Conservation (phyloP, 2,888 invertebrate genomes). For the Erynnis tages region DNA sequence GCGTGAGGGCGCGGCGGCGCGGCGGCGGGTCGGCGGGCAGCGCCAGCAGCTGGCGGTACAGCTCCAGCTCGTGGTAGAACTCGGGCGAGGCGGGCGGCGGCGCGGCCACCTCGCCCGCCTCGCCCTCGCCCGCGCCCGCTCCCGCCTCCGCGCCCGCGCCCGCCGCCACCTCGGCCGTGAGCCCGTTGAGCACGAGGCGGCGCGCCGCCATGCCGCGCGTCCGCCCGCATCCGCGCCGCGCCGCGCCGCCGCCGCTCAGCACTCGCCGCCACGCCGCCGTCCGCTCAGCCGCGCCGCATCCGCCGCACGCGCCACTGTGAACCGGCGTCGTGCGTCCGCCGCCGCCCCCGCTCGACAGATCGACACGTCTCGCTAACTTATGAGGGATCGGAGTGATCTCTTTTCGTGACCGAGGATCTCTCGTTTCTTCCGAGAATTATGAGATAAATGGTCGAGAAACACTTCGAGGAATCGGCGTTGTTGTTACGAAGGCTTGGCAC, state of each 20-base stretch:
- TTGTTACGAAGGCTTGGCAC: no score
- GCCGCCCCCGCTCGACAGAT: constrained; percentile 3
- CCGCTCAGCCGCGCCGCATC: not conserved
- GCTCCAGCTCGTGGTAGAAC: constrained; percentile 73
- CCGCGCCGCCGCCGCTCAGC: constrained; percentile 83
- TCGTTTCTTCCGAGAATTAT: no score
- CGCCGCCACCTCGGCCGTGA: constrained; percentile 65
- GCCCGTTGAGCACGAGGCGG: constrained; percentile 78
- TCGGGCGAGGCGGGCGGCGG: constrained; percentile 47
- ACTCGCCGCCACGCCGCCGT: constrained; percentile 44
- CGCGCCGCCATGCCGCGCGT: constrained; percentile 90
- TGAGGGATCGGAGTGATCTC: constrained; percentile 17
- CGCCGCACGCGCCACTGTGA: not conserved
- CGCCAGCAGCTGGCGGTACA: constrained; percentile 68
- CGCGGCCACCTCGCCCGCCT: constrained; percentile 15
- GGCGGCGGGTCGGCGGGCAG: constrained; percentile 39
- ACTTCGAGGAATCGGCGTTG: no score
- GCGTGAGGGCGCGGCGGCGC: constrained; percentile 30
- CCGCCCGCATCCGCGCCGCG: constrained; percentile 85
- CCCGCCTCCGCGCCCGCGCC: constrained; percentile 33
- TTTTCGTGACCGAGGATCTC: constrained; percentile 14
- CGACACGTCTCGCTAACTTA: constrained; percentile 20
- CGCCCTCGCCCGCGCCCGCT: constrained; percentile 28
- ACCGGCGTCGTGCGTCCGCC: constrained; percentile 78
- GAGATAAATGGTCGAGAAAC: no score